phyloP scores from a whole-genome alignment of 2,888 invertebrate genomes.

The Drosophila dives region DNA sequence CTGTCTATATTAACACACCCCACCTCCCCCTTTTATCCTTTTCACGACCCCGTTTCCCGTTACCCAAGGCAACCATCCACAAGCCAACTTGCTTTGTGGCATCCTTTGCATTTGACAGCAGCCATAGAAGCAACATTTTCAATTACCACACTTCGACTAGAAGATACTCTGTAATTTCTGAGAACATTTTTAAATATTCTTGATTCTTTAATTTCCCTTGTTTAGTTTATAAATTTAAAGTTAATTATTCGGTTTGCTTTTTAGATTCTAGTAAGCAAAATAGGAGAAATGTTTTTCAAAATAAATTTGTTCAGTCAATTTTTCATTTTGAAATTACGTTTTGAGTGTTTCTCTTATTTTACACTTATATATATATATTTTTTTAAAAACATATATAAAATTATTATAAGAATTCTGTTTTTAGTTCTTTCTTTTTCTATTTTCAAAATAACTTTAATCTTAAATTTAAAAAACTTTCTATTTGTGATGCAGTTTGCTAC shows the following conservation, averaged over 20 bases:
- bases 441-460: background rate
- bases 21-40: background rate
- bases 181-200: too few relatives aligned
- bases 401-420: background rate
- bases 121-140: background rate
- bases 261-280: background rate
- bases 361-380: too few relatives aligned
- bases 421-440: background rate
- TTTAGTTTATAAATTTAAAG: background rate
- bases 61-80: constrained; percentile 41
- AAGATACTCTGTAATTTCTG: constrained; percentile 14
- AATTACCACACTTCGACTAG: background rate
- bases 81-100: constrained; percentile 50
- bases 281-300: too few relatives aligned
- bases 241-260: background rate
- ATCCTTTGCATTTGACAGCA: constrained; percentile 45
- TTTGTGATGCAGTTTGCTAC: rapidly evolving
- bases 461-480: background rate
- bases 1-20: background rate
- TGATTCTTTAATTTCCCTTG: background rate
- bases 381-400: too few relatives aligned
- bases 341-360: background rate
- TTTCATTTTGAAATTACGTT: background rate
- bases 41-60: background rate
- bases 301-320: background rate